Evolutionary conservation across 53 echinoderm and acorn worm genomes (phyloP), one percentile per base, ranked within the genome.

Genomic region (Echinarachnius parma): DNA sequence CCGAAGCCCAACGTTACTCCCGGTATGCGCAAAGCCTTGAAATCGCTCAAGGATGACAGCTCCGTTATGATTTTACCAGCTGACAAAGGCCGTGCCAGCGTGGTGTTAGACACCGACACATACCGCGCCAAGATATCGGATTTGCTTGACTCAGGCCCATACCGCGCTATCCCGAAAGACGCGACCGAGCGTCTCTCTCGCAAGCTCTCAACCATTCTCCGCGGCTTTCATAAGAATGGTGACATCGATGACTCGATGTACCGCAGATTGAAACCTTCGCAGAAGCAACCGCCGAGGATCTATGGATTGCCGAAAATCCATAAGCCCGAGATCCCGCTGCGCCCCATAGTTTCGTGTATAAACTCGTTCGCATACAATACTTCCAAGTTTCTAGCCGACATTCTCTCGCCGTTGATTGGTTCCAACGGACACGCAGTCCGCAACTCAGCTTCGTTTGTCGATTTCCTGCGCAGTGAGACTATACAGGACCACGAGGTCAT

Each of bases 331-430:
- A 32, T 24, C 37, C 78, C 78, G 31, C 50, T 42, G 9, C 30
- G 70, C 28, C 62, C 75, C 46, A 82, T 82, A n/a, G n/a, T n/a
- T n/a, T n/a, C n/a, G n/a, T 61, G 70, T 46, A 16, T 72, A 25
- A 11, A 19, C 34, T 24, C 55, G 80, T 39, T 52, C 34, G 16
- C 60, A 61, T 47, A 82, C 82, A 75, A 82, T 26, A 64, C 61
- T 33, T 60, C 82, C 27, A 71, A 75, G 45, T 28, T 61, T 31
- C 31, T 82, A 21, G 75, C 82, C 34, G 74, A 74, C 32, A 75
- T 75, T 29, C 74, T 82, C 13, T 24, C 35, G 14, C 74, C 82
- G 10, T 61, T 75, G 27, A 62, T 61, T 29, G 82, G 82, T 37
- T 16, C 52, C 52, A 13, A 9, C 19, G 16, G 18, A 52, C 52